Base-by-base conservation (phyloP, 2,888 invertebrate genomes). In the Mesochorus sp. region DNA sequence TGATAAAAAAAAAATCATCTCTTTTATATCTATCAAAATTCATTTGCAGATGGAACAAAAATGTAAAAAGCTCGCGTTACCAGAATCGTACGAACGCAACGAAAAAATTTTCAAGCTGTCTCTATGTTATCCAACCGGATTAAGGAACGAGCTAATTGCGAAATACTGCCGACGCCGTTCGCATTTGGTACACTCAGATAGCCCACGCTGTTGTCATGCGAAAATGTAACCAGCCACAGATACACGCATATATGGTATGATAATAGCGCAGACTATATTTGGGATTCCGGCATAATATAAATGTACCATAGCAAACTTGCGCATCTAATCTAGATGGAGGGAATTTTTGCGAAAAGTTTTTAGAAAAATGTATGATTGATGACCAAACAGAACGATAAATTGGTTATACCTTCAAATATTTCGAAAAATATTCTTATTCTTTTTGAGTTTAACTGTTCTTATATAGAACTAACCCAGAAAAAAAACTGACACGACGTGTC, bases 91-190 rank as follows among this genome's bases (percentile, higher is more conserved):
- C 61, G 68, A 64, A 67, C 61, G 42, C 28, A 59, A 64, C 37
- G 44, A 26, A 31, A 39, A 67, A 47, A 62, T 62, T 57, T 68
- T 55, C 47, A 1, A 26, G 31, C 21, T 37, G 61, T 47, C 37
- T 62, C 81, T 57, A n/a, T 80, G 62, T 76, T 76, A 57, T 53
- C 64, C 49, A 44, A 53, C 26, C 76, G 86, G 86, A 87, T 88
- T 87, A 88, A 87, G 85, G 84, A 87, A 85, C 83, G 79, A 82
- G 82, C 84, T 88, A 88, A 88, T 88, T 87, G 83, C 86, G 80
- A 88, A 85, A 87, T 87, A 79, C 55, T 79, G 85, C 84, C 77
- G 71, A 70, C 64, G 47, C 47, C 64, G 80, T 80, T 81, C 47
- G 55, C 37, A 28, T 44, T 67, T 51, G 39, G 19, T 10, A 17